Conservation (phyloP, 2,888 invertebrate species). For the Malthinus flaveolus region DNA sequence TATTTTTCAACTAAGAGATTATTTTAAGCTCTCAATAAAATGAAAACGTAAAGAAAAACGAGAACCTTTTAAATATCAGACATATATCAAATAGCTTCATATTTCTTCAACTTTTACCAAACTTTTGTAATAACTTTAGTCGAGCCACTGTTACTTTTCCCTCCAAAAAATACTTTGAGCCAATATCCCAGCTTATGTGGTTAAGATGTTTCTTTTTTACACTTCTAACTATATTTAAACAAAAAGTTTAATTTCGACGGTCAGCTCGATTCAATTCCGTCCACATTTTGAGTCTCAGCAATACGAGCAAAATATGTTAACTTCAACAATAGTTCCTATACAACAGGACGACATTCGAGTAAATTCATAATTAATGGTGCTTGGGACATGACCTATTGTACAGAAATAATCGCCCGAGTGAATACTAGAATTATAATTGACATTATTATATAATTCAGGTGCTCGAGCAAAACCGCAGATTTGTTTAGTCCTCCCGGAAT, state of each 20-base stretch:
- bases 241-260: too few species aligned
- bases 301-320: too few species aligned
- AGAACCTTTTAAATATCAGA: conserved; percentile 38
- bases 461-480: conserved; percentile 14
- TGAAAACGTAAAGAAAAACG: conserved; percentile 19
- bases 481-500: conserved; percentile 2
- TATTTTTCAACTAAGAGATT: conserved; percentile 11
- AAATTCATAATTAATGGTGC: conserved; percentile 26
- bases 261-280: neutral
- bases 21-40: conserved; percentile 15
- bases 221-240: neutral
- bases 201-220: neutral
- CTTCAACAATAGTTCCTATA: conserved; percentile 9
- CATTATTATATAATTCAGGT: conserved; percentile 20
- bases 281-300: neutral
- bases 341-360: conserved; percentile 17
- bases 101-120: conserved; percentile 36
- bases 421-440: conserved; percentile 17
- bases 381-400: conserved; percentile 24
- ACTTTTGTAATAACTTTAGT: conserved; percentile 37
- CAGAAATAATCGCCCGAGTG: conserved; percentile 12
- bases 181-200: conserved; percentile 13
- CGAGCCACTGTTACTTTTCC: conserved; percentile 20
- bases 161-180: conserved; percentile 11
- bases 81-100: conserved; percentile 43